phyloP scores from a whole-genome alignment of 1,140 invertebrate genomes.

The Cotesia chilonis region DNA sequence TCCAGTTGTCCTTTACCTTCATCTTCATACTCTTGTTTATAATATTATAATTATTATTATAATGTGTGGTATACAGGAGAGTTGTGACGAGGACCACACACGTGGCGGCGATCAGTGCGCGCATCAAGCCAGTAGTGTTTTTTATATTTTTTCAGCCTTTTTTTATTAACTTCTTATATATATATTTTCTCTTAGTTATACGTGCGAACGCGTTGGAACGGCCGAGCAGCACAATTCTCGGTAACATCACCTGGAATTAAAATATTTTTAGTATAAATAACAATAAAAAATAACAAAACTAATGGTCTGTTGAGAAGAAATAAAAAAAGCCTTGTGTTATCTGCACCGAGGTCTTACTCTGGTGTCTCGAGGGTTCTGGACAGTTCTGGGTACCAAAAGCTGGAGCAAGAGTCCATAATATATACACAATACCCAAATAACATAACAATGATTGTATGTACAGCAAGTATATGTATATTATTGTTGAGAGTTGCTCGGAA shows the following conservation, averaged over 20 bases:
- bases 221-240: too few species aligned
- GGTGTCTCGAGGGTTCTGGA: not conserved
- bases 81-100: constrained; percentile 49
- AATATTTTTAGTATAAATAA: too few species aligned
- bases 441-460: too few species aligned
- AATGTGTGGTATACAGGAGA: not conserved
- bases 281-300: not conserved
- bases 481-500: constrained; percentile 15
- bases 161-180: constrained; percentile 9
- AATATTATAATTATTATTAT: not conserved
- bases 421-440: not conserved
- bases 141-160: constrained; percentile 23
- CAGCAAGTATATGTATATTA: constrained; percentile 1
- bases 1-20: too few species aligned
- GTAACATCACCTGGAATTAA: too few species aligned
- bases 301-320: too few species aligned
- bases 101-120: constrained; percentile 45
- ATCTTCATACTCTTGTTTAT: not conserved
- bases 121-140: constrained; percentile 16
- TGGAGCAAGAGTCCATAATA: not conserved
- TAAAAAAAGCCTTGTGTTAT: too few species aligned
- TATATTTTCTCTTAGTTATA: not conserved
- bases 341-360: too few species aligned
- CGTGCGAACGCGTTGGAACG: not conserved
- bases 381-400: not conserved